Conservation (phyloP, 2,113 vertebrate species). For the Micronisus gabar region DNA sequence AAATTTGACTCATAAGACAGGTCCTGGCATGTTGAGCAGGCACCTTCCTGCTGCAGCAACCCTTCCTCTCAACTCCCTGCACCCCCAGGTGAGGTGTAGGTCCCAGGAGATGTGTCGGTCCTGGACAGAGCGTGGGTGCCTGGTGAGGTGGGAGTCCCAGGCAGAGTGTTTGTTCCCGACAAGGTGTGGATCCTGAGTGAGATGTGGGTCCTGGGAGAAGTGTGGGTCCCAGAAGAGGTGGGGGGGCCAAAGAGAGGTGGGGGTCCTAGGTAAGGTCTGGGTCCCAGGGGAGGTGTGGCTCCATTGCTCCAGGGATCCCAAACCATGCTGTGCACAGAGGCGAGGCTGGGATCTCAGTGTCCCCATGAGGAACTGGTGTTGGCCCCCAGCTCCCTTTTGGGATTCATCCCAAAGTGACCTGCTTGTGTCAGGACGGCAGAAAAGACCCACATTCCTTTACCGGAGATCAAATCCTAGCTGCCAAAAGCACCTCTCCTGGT, state of each 20-base stretch:
- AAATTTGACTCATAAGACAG: not conserved
- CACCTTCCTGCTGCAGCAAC: not conserved
- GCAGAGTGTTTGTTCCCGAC: not conserved
- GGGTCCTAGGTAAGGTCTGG: not conserved
- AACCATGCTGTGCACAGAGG: not conserved
- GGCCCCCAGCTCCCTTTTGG: not conserved
- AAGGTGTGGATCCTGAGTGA: not conserved
- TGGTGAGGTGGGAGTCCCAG: not conserved
- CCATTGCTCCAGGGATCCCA: not conserved
- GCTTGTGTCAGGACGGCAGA: not conserved
- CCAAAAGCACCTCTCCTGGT: not conserved
- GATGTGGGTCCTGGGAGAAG: not conserved
- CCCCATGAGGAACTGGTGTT: not conserved
- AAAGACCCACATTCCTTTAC: not conserved
- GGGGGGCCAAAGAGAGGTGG: not conserved
- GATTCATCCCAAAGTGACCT: not conserved
- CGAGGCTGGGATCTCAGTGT: not conserved
- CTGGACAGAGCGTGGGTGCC: not conserved
- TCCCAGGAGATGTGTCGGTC: not conserved
- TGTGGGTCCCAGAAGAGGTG: no score
- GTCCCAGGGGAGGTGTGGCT: no score
- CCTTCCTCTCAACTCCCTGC: not conserved
- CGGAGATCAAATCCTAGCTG: not conserved
- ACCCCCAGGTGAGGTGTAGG: not conserved
- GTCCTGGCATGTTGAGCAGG: fast-evolving